A percentile compares a stretch with the other conserved stretches of the same genome.
Evolutionary conservation across 2,888 invertebrate genomes (phyloP).

Genomic region (Mamestra brassicae): DNA sequence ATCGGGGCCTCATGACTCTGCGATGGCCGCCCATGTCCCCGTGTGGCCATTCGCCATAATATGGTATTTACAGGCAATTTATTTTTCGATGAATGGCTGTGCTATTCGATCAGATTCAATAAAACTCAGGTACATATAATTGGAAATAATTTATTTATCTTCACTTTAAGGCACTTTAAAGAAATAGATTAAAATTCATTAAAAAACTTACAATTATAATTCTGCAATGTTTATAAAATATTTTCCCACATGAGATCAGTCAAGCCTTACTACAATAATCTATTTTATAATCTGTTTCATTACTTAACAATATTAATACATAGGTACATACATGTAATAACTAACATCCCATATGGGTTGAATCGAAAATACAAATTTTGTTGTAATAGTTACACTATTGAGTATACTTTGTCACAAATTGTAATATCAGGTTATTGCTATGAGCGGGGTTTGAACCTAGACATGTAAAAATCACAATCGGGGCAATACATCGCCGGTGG

Average conservation of each 20-base stretch:
- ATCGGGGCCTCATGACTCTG: not conserved
- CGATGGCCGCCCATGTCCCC: not conserved
- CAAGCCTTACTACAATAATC: constrained; percentile 66
- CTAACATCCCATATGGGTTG: constrained; percentile 56
- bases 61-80: not conserved
- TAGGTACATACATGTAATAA: constrained; percentile 59
- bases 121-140: constrained; percentile 39
- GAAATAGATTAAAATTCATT: constrained; percentile 63
- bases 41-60: not conserved
- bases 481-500: constrained; percentile 96
- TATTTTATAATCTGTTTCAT: constrained; percentile 61
- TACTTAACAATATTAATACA: constrained; percentile 63
- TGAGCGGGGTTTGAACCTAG: constrained; percentile 93
- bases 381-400: constrained; percentile 57
- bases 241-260: constrained; percentile 71
- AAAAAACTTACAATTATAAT: constrained; percentile 63
- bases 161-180: constrained; percentile 67
- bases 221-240: constrained; percentile 65
- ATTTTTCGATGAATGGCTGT: not conserved
- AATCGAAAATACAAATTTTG: constrained; percentile 43
- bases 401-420: constrained; percentile 52
- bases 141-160: constrained; percentile 67
- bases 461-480: constrained; percentile 98
- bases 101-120: constrained; percentile 1
- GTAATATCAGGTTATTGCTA: constrained; percentile 73